Base-by-base conservation (phyloP, 1,140 invertebrate species). In the Pogonomyrmex californicus region DNA sequence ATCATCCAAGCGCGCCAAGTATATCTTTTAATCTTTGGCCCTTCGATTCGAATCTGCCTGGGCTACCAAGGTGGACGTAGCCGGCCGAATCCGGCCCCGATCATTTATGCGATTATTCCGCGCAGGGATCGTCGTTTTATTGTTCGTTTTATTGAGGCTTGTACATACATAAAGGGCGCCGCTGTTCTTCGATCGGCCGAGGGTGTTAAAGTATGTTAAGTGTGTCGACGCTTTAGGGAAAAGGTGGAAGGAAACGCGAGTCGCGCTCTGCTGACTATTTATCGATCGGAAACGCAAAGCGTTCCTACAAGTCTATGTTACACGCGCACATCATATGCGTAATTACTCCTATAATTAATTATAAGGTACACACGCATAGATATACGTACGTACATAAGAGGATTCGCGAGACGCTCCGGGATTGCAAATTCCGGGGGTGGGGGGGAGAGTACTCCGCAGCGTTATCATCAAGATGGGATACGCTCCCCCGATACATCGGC, bases 241-340 rank as follows among this genome's bases (percentile, higher is more conserved):
- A 5, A 30, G 6, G 23, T 23, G 23, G 62, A 17, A 44, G 10
- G 33, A 62, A 54, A 78, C 30, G 30, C 33, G 14, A 62, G 12
- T 60, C 23, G 38, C 38, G 41, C 58, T 63, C 6, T 7, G 58
- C n/a, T n/a, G 9, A 60, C 17, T 75, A 56, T 54, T 33, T 56
- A 83, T 83, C 17, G 36, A 17, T 75, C 30, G n/a, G 33, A 33
- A 23, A 83, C 12, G 56, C n/a, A 70, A 51, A 38, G 65, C 87
- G 70, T 87, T 88, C 68, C 41, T 10, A 62, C 23, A 58, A 65
- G 71, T 51, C 60, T 85, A 49, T 78, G 73, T 86, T 88, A 49
- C 51, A 66, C 66, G 73, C 81, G 49, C 62, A 41, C 36, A 56
- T 73, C 51, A 75, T 65, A 49, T 65, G 23, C 23, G 63, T 47